A percentile compares a stretch with the other conserved stretches of the same genome.
Evolutionary conservation across 2,888 invertebrate genomes (phyloP).

Genomic region (Malthinus seriepunctatus): DNA sequence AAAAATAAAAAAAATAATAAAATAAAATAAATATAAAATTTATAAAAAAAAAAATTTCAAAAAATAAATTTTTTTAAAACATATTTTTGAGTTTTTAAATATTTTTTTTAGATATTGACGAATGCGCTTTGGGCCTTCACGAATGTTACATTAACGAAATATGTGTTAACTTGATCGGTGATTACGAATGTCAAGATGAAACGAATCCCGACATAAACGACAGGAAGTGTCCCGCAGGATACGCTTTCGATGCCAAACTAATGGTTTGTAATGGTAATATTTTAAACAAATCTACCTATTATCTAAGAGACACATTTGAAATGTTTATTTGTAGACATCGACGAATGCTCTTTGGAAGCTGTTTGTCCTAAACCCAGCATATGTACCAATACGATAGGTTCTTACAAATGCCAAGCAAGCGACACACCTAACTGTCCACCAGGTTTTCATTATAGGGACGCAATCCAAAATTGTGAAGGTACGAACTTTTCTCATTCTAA

Average conservation of each 20-base stretch:
- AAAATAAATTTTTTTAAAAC: too few species aligned
- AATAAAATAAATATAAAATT: too few species aligned
- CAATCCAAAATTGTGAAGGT: slow-evolving; percentile 49
- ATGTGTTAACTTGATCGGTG: slow-evolving; percentile 62
- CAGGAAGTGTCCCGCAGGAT: slow-evolving; percentile 60
- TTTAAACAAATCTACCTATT: neutral
- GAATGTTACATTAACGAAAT: slow-evolving; percentile 55
- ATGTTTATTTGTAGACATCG: slow-evolving; percentile 43
- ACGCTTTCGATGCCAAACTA: slow-evolving; percentile 59
- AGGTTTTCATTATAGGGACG: slow-evolving; percentile 49
- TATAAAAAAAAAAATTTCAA: too few species aligned
- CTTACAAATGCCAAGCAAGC: slow-evolving; percentile 47
- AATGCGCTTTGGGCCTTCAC: slow-evolving; percentile 57
- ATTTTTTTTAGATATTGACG: slow-evolving; percentile 61
- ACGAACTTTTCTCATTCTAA: neutral
- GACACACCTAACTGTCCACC: slow-evolving; percentile 47
- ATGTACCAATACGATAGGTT: slow-evolving; percentile 52
- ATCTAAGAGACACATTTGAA: too few species aligned
- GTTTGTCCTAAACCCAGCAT: slow-evolving; percentile 47
- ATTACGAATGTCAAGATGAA: slow-evolving; percentile 57
- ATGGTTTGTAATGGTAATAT: slow-evolving; percentile 59
- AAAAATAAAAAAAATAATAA: too few species aligned
- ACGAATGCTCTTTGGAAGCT: slow-evolving; percentile 50
- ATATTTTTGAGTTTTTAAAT: neutral
- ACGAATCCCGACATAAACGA: slow-evolving; percentile 40